These are phyloP conservation scores for Notothenia coriiceps DNA, from an alignment of 2,113 vertebrate species.

Conservation along the genomic window DNA sequence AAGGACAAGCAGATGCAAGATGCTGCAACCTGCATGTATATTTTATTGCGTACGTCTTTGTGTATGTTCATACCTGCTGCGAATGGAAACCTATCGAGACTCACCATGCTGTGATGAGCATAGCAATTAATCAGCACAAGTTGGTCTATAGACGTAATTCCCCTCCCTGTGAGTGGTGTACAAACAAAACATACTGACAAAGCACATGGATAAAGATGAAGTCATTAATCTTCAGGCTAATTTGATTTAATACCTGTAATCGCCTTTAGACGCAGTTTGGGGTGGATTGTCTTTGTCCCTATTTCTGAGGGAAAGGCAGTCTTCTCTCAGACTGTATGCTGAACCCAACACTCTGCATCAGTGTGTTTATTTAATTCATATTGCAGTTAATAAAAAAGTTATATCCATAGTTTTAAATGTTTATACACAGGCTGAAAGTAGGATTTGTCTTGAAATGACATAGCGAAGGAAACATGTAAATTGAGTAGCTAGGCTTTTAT, in stretches of 20 bases:
- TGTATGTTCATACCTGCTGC: constrained; percentile 36
- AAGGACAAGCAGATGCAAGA: constrained; percentile 35
- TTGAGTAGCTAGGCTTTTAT: not conserved
- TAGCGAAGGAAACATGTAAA: not conserved
- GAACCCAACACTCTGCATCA: not conserved
- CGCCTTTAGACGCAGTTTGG: constrained; percentile 9
- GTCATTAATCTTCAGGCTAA: constrained; percentile 62
- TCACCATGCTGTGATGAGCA: constrained; percentile 31
- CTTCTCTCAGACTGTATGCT: too few species aligned
- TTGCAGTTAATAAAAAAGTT: not conserved
- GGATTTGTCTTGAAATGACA: not conserved
- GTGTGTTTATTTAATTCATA: too few species aligned
- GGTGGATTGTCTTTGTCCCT: not conserved
- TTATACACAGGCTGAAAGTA: not conserved
- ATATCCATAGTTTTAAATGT: not conserved
- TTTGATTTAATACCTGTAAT: constrained; percentile 59
- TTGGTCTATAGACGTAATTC: constrained; percentile 37
- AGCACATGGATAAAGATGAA: constrained; percentile 61
- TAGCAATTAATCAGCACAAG: constrained; percentile 64
- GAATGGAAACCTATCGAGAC: constrained; percentile 49
- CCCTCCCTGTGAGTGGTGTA: constrained; percentile 35
- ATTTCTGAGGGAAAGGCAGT: too few species aligned
- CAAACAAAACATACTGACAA: constrained; percentile 61
- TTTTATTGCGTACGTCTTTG: constrained; percentile 36
- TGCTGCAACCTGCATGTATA: constrained; percentile 45